Percentiles rank a stretch among this genome's conserved stretches.
Conservation (phyloP, 2,797 vertebrate species). For the Orientallactaga sibirica region DNA sequence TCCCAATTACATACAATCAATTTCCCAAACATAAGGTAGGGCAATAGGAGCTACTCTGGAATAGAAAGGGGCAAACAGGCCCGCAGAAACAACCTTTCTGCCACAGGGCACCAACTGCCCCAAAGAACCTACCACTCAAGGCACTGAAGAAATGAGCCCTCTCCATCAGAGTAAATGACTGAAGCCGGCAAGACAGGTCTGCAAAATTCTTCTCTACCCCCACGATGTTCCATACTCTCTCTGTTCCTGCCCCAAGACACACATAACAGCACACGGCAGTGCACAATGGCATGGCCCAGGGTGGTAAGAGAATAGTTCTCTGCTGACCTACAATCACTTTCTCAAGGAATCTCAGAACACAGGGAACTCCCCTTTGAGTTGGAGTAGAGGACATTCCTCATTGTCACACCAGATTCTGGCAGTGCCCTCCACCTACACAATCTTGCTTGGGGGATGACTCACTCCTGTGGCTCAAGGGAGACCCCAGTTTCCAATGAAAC, state of each 20-base stretch:
- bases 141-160: slow-evolving; percentile 32
- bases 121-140: neutral
- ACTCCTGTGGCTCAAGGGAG: neutral
- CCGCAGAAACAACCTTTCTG: neutral
- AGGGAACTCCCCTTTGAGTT: neutral
- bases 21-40: slow-evolving; percentile 1
- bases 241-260: neutral
- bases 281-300: no score
- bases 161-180: neutral
- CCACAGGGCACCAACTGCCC: neutral
- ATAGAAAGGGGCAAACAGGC: neutral
- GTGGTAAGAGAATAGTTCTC: neutral
- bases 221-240: neutral
- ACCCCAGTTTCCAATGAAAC: neutral
- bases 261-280: no score
- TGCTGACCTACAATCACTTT: slow-evolving; percentile 12
- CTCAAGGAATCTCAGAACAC: slow-evolving; percentile 20
- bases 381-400: neutral
- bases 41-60: neutral
- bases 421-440: rapidly evolving
- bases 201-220: neutral
- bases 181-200: neutral
- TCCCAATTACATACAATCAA: neutral
- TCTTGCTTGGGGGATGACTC: neutral
- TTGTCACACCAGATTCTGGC: neutral